These are phyloP conservation scores for Ginglymostoma cirratum DNA, from an alignment of 2,113 vertebrate species.

Conservation along the genomic window DNA sequence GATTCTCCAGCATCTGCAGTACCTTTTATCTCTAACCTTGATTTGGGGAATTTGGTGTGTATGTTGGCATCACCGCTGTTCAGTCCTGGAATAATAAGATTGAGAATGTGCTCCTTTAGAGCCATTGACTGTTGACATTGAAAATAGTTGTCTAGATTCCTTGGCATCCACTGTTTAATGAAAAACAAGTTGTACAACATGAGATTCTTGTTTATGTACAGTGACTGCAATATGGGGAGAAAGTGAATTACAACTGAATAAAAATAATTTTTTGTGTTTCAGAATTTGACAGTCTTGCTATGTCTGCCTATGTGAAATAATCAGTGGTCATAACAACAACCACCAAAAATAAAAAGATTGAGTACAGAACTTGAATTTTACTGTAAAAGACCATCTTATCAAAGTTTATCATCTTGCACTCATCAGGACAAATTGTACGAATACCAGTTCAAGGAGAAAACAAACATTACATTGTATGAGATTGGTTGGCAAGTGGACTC, in stretches of 20 bases:
- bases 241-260: neutral
- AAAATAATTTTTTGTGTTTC: neutral
- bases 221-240: neutral
- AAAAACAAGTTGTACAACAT: neutral
- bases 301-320: neutral
- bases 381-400: too few relatives aligned
- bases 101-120: neutral
- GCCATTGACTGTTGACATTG: neutral
- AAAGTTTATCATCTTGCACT: too few relatives aligned
- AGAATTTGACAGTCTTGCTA: neutral
- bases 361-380: neutral
- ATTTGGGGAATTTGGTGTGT: neutral
- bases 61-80: neutral
- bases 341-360: neutral
- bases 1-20: too few relatives aligned
- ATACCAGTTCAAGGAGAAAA: too few relatives aligned
- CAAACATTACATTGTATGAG: too few relatives aligned
- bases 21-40: too few relatives aligned
- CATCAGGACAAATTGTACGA: too few relatives aligned
- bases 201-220: neutral
- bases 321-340: neutral
- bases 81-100: neutral
- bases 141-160: neutral
- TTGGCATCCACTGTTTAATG: neutral
- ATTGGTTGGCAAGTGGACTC: too few relatives aligned